Evolutionary conservation across 2,113 vertebrate species (phyloP).

Genomic region (Trichechus manatus): DNA sequence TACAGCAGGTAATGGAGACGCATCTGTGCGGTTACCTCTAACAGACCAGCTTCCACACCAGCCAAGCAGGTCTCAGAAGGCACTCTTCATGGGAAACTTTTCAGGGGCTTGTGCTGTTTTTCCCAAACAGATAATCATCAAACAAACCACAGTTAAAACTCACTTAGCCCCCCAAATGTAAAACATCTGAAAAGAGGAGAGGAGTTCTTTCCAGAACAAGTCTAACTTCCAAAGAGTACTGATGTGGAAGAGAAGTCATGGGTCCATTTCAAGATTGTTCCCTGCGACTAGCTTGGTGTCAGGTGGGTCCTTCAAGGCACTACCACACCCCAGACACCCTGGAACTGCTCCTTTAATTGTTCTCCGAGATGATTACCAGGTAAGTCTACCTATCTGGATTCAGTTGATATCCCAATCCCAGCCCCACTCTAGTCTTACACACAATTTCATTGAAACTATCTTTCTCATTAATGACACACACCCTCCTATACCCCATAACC

Average conservation of each 20-base stretch:
- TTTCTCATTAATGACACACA: not conserved
- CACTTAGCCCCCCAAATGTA: not conserved
- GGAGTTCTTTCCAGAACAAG: not conserved
- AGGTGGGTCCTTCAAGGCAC: not conserved
- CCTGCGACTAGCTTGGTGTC: not conserved
- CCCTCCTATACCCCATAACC: not conserved
- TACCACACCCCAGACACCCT: not conserved
- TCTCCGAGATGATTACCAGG: not conserved
- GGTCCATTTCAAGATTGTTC: not conserved
- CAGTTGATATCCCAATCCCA: rapidly evolving
- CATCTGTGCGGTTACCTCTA: not conserved
- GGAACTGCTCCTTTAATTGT: not conserved
- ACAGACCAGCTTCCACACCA: not conserved
- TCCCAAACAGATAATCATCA: not conserved
- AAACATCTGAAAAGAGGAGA: not conserved
- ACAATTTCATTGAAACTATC: not conserved
- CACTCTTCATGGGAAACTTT: not conserved
- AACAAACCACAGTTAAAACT: constrained; percentile 22
- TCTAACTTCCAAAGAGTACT: not conserved
- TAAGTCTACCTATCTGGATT: not conserved
- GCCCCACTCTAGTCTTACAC: not conserved
- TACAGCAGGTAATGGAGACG: constrained; percentile 12
- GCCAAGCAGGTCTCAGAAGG: not conserved
- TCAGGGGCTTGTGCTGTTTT: not conserved
- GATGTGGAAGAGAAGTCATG: not conserved